A percentile compares a stretch with the other conserved stretches of the same genome.
These are phyloP conservation scores for Leucophenga varia DNA, from an alignment of 1,140 invertebrate species.

Conservation along the genomic window DNA sequence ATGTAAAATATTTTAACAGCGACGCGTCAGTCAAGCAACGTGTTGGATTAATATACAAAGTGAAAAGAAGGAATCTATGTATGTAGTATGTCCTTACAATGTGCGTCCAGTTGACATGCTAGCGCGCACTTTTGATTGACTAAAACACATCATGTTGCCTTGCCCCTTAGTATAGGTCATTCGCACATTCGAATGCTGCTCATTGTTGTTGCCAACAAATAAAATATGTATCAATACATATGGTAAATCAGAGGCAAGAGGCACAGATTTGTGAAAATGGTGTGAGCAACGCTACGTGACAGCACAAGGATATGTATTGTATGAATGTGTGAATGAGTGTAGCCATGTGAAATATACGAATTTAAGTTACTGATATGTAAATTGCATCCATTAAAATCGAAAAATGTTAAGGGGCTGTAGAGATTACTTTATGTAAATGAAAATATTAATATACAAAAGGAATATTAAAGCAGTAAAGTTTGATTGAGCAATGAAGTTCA, in stretches of 20 bases:
- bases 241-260: not conserved
- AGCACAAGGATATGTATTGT: not conserved
- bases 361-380: too few relatives aligned
- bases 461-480: too few relatives aligned
- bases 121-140: not conserved
- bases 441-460: too few relatives aligned
- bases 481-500: too few relatives aligned
- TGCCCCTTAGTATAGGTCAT: too few relatives aligned
- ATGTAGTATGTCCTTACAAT: too few relatives aligned
- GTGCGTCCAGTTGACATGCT: not conserved
- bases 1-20: not conserved
- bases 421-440: too few relatives aligned
- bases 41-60: not conserved
- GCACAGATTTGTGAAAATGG: conserved; percentile 3
- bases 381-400: too few relatives aligned
- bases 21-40: not conserved
- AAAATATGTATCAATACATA: conserved; percentile 8
- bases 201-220: not conserved
- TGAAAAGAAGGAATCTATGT: too few relatives aligned
- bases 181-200: too few relatives aligned
- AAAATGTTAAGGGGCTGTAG: too few relatives aligned
- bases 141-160: not conserved
- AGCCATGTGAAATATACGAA: too few relatives aligned
- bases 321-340: not conserved
- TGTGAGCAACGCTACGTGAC: not conserved